Base-by-base conservation (phyloP, 2,888 invertebrate species). In the Ischnura elegans region DNA sequence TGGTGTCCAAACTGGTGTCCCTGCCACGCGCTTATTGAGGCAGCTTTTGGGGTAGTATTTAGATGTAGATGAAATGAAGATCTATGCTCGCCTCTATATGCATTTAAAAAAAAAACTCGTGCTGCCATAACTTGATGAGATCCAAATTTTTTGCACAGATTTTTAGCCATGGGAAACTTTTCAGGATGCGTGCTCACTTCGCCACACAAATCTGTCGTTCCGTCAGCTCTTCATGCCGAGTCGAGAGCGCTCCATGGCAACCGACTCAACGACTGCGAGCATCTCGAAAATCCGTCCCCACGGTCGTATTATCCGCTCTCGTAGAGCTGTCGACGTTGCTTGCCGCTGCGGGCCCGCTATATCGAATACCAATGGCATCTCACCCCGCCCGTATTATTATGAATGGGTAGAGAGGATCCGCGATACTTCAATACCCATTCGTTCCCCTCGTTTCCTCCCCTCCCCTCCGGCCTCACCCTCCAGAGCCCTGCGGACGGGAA, bases 351-450 rank as follows among this genome's bases (percentile, higher is more conserved):
- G 86, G 86, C 45, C 25, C 86, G 43, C 25, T 8, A 21, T 86
- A 86, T 86, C 86, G 86, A 46, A 86, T 86, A 86, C 36, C 86
- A 46, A 86, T 86, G 86, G 86, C 45, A 46, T 45, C 46, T 25
- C 36, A 10, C 86, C 4, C 51, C 43, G 42, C 45, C 86, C 51
- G 51, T 51, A 51, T 51, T 51, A 42, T 86, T 86, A 86, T 86
- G 86, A 86, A 86, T 86, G 45, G 86, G 42, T 45, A 86, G 51
- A 85, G 51, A 85, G 46, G 76, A 86, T 86, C n/a, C 46, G 45
- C 86, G 86, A 86, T 86, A 45, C 46, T 25, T 86, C 46, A 46
- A 86, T 76, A 76, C 76, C 76, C 36, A 76, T 76, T 76, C 76
- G 76, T 29, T 29, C 76, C 86, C 46, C 86, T 86, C n/a, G 86